phyloP scores from a whole-genome alignment of 2,797 vertebrate genomes.

The Anabacerthia variegaticeps region DNA sequence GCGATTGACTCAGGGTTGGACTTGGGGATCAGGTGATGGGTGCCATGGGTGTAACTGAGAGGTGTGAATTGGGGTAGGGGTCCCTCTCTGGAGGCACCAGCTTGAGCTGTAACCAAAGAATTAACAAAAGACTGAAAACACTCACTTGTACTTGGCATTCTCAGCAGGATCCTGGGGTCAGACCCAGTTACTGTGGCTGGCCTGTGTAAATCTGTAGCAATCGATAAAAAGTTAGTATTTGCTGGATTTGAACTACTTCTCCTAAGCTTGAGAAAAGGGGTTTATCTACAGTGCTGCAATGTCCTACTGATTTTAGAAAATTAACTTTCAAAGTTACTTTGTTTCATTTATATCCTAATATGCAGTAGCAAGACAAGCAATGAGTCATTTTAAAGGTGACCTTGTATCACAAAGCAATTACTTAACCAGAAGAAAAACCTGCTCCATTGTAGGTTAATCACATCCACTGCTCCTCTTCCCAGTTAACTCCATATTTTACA shows the following conservation, averaged over 20 bases:
- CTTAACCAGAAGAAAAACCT: background rate
- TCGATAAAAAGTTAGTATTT: background rate
- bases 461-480: background rate
- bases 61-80: fast-evolving
- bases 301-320: background rate
- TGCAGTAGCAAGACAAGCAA: background rate
- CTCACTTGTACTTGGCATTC: background rate
- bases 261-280: background rate
- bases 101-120: background rate
- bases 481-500: background rate
- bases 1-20: background rate
- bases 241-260: background rate
- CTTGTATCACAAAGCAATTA: background rate
- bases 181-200: fast-evolving
- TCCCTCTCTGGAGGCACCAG: background rate
- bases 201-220: fast-evolving
- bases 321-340: background rate
- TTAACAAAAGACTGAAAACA: background rate
- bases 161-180: fast-evolving
- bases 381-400: background rate
- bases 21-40: background rate
- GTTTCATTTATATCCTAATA: background rate
- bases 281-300: background rate
- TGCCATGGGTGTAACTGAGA: fast-evolving
- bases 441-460: background rate